Evolutionary conservation across 2,888 invertebrate genomes (phyloP), one percentile per base, ranked within the genome.

Genomic region (Archips crataeganus): DNA sequence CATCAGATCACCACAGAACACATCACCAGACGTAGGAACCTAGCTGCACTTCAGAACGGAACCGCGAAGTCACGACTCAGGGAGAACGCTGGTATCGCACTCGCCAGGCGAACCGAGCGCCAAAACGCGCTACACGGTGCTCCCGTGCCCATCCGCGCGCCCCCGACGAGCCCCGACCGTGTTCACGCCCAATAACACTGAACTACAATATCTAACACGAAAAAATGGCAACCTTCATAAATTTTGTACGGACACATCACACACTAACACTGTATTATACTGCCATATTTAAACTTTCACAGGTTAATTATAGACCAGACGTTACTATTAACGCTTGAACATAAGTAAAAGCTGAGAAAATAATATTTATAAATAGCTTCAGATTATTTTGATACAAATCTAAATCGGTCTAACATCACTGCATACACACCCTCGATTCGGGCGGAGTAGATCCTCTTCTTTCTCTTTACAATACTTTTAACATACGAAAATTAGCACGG

Each of bases 351-450:
- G 93, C 90, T 91, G 91, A 92, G 93, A 94, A 94, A 94, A 94
- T 94, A 94, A 94, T 94, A 94, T 95, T 94, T 95, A 95, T 94
- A 95, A 95, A 95, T 95, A 95, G 94, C 93, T 94, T 92, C 81
- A 87, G 92, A 94, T 94, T 94, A 94, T 94, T 94, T 95, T 94
- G 93, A 94, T 94, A 93, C 94, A 92, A 93, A 90, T 93, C 92
- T 94, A 93, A 87, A 92, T 91, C 87, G 89, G 93, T 91, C 89
- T 89, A 90, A 82, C 82, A 84, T 90, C 92, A 93, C 91, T 90
- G 87, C 89, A 93, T 93, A 94, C 94, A 94, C 94, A 94, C 94
- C 94, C 94, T 90, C 91, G 90, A 88, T 87, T 91, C 88, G 92
- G 92, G 94, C 92, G 92, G 88, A 89, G 85, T 86, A 85, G 87